phyloP scores from a whole-genome alignment of 2,113 vertebrate genomes.

The Struthidea cinerea region DNA sequence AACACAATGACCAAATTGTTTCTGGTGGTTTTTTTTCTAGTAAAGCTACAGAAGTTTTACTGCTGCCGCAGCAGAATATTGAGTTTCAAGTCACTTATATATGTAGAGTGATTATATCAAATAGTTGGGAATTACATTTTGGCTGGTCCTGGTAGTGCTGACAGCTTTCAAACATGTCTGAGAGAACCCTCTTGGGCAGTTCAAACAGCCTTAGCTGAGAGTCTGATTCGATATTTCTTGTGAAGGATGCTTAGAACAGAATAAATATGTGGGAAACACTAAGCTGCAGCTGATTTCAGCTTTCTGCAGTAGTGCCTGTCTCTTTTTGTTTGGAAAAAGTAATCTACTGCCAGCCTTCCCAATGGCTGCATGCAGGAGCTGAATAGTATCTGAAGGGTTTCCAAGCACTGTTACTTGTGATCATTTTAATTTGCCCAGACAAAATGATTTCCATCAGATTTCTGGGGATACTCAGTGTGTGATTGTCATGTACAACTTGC shows the following conservation, averaged over 20 bases:
- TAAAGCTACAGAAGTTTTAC: neutral
- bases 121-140: neutral
- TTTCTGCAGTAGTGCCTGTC: neutral
- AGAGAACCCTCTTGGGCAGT: neutral
- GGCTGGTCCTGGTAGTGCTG: neutral
- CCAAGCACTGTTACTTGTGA: neutral
- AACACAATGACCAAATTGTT: neutral
- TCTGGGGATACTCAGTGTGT: neutral
- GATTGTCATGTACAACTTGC: neutral
- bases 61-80: neutral
- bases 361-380: neutral
- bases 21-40: neutral
- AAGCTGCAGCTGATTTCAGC: neutral
- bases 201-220: neutral
- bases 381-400: neutral
- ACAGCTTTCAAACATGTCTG: neutral
- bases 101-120: neutral
- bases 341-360: neutral
- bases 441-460: neutral
- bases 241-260: neutral
- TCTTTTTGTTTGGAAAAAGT: neutral
- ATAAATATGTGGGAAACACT: neutral
- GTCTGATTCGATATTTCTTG: neutral
- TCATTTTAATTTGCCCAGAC: neutral
- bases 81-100: neutral